Percentiles rank a stretch among this genome's conserved stretches.
phyloP scores from a whole-genome alignment of 1,140 invertebrate genomes.

The Heliconius himera region DNA sequence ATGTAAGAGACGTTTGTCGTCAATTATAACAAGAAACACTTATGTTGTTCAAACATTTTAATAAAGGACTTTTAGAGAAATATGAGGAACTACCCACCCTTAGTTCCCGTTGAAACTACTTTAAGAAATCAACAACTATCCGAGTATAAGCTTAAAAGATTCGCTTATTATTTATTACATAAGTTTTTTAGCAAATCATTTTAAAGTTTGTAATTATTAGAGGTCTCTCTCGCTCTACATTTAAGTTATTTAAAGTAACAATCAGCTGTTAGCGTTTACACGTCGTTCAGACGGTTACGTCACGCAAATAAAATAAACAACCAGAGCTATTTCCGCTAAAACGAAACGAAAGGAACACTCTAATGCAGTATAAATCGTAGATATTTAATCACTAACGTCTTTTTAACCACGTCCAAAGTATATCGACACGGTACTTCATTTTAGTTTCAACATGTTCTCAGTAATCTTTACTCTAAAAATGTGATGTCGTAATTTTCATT shows the following conservation, averaged over 20 bases:
- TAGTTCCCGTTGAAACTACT: neutral
- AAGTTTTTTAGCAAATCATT: neutral
- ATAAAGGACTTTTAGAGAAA: neutral
- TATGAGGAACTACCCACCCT: neutral
- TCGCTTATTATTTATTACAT: neutral
- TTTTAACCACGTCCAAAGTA: slow-evolving; percentile 12
- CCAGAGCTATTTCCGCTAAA: slow-evolving; percentile 1
- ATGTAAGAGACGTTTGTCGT: neutral
- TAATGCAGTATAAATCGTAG: slow-evolving; percentile 18
- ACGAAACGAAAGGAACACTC: slow-evolving; percentile 16
- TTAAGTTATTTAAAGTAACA: slow-evolving; percentile 1
- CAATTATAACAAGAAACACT: neutral
- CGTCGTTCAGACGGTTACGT: slow-evolving; percentile 18
- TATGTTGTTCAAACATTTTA: no score
- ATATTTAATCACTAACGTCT: slow-evolving; percentile 4
- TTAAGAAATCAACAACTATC: neutral
- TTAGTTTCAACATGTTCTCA: neutral
- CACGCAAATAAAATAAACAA: slow-evolving; percentile 19
- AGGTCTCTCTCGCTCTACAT: neutral
- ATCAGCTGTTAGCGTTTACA: neutral
- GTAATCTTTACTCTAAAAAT: neutral
- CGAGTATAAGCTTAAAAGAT: neutral
- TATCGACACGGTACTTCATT: neutral
- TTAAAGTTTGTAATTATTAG: neutral
- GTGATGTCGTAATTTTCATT: neutral